These are phyloP conservation scores for Cheiracanthium punctorium DNA, from an alignment of 2,888 invertebrate genomes.

Conservation along the genomic window DNA sequence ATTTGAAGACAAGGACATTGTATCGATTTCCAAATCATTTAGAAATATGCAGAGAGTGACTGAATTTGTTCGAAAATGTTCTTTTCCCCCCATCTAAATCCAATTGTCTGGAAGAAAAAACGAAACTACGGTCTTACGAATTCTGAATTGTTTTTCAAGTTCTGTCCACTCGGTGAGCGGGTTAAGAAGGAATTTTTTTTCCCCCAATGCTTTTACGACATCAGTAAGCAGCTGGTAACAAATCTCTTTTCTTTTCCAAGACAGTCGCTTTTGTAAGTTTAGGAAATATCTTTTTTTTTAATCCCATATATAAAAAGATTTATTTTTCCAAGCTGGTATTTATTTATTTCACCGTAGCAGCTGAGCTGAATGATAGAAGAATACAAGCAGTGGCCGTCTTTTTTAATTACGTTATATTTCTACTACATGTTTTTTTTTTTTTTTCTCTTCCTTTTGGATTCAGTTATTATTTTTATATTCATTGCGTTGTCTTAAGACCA, in stretches of 20 bases:
- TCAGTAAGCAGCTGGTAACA: slow-evolving; percentile 22
- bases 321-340: not conserved
- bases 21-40: too few relatives aligned
- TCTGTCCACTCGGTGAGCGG: not conserved
- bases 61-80: not conserved
- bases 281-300: slow-evolving; percentile 17
- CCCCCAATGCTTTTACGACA: slow-evolving; percentile 3
- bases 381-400: not conserved
- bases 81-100: not conserved
- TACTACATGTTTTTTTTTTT: not conserved
- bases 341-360: not conserved
- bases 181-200: slow-evolving; percentile 5
- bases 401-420: slow-evolving; percentile 4
- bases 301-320: slow-evolving; percentile 15
- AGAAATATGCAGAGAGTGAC: not conserved
- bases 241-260: slow-evolving; percentile 2
- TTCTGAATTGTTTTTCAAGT: slow-evolving; percentile 1
- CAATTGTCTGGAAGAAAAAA: not conserved
- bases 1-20: too few relatives aligned
- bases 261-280: slow-evolving; percentile 14
- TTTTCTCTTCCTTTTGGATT: not conserved
- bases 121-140: not conserved
- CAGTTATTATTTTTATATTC: slow-evolving; percentile 8
- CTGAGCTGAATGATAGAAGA: not conserved
- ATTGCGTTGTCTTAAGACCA: not conserved